Base-by-base conservation (phyloP, 2,888 invertebrate genomes). In the Caenorhabditis auriculariae region DNA sequence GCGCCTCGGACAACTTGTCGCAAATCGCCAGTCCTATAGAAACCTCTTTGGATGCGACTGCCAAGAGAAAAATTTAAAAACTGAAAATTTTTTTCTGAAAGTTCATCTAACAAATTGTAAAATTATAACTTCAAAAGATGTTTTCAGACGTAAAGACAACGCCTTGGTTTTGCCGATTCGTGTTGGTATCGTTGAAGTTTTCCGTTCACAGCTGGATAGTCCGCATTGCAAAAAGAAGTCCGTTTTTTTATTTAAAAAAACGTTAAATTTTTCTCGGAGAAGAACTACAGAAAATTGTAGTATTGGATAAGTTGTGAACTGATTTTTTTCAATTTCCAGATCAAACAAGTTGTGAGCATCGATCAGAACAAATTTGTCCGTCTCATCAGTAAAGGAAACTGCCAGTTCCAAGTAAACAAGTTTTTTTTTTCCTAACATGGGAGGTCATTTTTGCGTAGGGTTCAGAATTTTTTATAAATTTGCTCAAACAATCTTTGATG, bases 401-500 rank as follows among this genome's bases (percentile, higher is more conserved):
- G 81, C 46, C 77, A 80, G 35, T 81, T 81, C 54, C 79, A 77
- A 66, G 76, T 76, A 55, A n/a, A n/a, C n/a, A n/a, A n/a, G n/a
- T n/a, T n/a, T n/a, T n/a, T n/a, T n/a, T n/a, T n/a, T n/a, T n/a
- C n/a, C n/a, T n/a, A n/a, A n/a, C n/a, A n/a, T n/a, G n/a, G n/a
- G n/a, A n/a, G n/a, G n/a, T n/a, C n/a, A n/a, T n/a, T n/a, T n/a
- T n/a, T n/a, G n/a, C n/a, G n/a, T n/a, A n/a, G n/a, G n/a, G n/a
- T n/a, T n/a, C n/a, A n/a, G n/a, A n/a, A n/a, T n/a, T n/a, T n/a
- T n/a, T n/a, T n/a, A n/a, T n/a, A n/a, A n/a, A n/a, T n/a, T n/a
- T n/a, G n/a, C n/a, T n/a, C n/a, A n/a, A n/a, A n/a, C n/a, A n/a
- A n/a, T n/a, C n/a, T n/a, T n/a, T n/a, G n/a, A n/a, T n/a, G n/a